Percentiles rank a stretch among this genome's conserved stretches.
Conservation (phyloP, 2,797 vertebrate genomes). For the Tragopan temminckii region DNA sequence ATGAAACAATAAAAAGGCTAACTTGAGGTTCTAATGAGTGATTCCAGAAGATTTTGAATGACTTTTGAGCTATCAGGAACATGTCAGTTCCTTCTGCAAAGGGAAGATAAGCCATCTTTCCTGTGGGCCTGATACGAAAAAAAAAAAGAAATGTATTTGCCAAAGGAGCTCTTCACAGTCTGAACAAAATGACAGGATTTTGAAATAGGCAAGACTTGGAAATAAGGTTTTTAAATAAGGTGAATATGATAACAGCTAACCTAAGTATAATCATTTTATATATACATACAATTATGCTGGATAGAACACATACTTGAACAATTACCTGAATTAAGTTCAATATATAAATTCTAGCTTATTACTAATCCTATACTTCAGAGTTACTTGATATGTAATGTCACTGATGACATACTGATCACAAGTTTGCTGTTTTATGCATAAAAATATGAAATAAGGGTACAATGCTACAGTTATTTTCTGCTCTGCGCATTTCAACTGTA, state of each 20-base stretch:
- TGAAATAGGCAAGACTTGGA: background rate
- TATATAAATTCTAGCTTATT: background rate
- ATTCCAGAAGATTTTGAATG: background rate
- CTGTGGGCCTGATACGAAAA: background rate
- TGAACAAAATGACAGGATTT: background rate
- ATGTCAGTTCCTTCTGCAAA: background rate
- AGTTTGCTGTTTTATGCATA: background rate
- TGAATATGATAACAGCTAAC: too few relatives aligned
- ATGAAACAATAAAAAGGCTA: background rate
- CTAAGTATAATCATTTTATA: background rate
- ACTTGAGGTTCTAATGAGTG: background rate
- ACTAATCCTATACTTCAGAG: background rate
- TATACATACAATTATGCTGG: background rate
- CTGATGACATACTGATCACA: background rate
- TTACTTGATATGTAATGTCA: background rate
- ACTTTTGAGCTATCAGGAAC: background rate
- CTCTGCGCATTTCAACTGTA: background rate
- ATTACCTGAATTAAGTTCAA: background rate
- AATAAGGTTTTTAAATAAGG: background rate
- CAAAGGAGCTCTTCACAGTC: background rate
- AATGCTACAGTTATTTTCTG: background rate
- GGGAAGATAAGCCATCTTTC: constrained; percentile 15
- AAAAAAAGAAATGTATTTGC: background rate
- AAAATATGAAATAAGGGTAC: background rate
- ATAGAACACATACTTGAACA: background rate